A percentile compares a stretch with the other conserved stretches of the same genome.
These are phyloP conservation scores for Ormyrus rosae DNA, from an alignment of 2,888 invertebrate genomes.

Conservation along the genomic window DNA sequence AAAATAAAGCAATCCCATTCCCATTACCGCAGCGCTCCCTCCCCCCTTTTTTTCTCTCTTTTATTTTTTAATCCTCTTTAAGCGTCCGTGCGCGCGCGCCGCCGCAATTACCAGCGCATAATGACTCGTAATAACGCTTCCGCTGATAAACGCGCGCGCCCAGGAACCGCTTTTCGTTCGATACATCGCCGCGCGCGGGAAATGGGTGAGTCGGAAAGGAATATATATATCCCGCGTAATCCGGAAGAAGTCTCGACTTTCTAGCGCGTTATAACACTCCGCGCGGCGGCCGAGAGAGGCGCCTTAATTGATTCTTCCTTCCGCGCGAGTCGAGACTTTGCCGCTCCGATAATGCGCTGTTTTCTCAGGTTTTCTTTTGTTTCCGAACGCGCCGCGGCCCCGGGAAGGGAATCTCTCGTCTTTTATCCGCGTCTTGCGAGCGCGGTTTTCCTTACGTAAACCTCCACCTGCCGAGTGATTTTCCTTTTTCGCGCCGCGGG, in stretches of 20 bases:
- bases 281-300: too few species aligned
- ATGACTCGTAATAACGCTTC: constrained; percentile 33
- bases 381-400: too few species aligned
- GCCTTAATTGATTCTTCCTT: constrained; percentile 50
- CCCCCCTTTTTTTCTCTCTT: too few species aligned
- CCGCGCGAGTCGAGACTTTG: background rate
- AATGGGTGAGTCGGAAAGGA: constrained; percentile 45
- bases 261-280: constrained; percentile 16
- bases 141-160: constrained; percentile 21
- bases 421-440: too few species aligned
- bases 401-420: too few species aligned
- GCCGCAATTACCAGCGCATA: constrained; percentile 9
- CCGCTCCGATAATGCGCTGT: background rate
- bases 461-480: background rate
- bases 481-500: too few species aligned
- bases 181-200: constrained; percentile 3
- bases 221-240: constrained; percentile 27
- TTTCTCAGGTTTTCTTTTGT: too few species aligned
- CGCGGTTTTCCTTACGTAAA: background rate
- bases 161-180: background rate
- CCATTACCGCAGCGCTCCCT: too few species aligned
- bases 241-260: constrained; percentile 53
- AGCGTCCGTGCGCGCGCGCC: background rate
- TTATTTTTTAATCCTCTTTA: too few species aligned
- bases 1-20: too few species aligned